A percentile compares a stretch with the other conserved stretches of the same genome.
phyloP scores from a whole-genome alignment of 2,113 vertebrate species.

The Loxodonta africana region DNA sequence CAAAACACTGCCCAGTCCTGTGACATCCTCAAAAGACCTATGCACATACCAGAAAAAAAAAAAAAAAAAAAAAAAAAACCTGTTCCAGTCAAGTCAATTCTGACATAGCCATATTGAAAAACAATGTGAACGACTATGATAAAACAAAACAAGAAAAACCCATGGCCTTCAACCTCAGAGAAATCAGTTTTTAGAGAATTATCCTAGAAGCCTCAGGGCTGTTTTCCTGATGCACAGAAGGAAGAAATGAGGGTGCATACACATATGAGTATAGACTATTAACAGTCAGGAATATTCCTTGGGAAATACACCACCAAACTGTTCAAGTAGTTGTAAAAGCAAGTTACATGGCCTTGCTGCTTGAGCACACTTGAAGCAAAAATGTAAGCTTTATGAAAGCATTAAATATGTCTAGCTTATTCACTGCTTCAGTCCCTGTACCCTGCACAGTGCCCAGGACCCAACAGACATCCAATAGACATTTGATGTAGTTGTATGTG shows the following conservation, averaged over 20 bases:
- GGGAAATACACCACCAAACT: not conserved
- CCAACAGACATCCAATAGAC: not conserved
- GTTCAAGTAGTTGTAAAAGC: not conserved
- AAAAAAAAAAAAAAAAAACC: no score
- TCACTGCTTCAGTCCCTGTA: not conserved
- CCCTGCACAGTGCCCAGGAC: not conserved
- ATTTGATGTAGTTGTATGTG: not conserved
- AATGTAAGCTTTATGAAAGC: not conserved
- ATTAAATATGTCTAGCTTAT: not conserved
- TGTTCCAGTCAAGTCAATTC: no score
- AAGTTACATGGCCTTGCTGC: not conserved
- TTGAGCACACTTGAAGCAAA: conserved; percentile 1
- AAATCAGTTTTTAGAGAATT: not conserved
- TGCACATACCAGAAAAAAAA: not conserved
- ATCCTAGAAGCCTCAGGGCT: not conserved
- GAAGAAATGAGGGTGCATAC: not conserved
- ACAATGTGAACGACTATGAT: not conserved
- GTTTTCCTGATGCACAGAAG: not conserved
- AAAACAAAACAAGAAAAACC: not conserved
- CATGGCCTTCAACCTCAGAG: not conserved
- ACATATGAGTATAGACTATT: not conserved
- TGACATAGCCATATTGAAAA: not conserved
- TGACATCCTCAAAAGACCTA: not conserved
- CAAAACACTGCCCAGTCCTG: no score
- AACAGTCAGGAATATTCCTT: not conserved